Evolutionary conservation across 2,113 vertebrate species (phyloP).

Genomic region (Fulica atra): DNA sequence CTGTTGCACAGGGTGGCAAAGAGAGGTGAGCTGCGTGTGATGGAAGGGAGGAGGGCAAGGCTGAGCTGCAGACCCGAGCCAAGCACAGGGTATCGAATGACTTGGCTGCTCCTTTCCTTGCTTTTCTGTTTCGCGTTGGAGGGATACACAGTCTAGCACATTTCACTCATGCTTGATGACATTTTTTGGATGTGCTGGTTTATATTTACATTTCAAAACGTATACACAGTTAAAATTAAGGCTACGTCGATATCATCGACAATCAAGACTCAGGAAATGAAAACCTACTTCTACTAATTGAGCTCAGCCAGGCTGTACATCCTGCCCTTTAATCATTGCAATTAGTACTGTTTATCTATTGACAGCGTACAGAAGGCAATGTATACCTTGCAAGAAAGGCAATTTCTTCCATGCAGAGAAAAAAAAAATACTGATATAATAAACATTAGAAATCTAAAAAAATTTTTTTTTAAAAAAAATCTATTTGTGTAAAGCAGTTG

Average conservation of each 20-base stretch:
- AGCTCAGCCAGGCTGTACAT: not conserved
- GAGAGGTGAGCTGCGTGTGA: not conserved
- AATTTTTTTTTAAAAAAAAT: not conserved
- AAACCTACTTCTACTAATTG: slow-evolving; percentile 22
- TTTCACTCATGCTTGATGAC: not conserved
- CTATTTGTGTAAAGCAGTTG: not conserved
- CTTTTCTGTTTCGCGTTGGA: not conserved
- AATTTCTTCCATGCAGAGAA: not conserved
- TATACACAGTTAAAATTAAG: slow-evolving; percentile 9
- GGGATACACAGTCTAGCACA: not conserved
- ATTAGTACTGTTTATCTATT: not conserved
- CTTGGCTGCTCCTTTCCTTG: not conserved
- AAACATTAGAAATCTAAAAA: not conserved
- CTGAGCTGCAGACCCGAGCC: not conserved
- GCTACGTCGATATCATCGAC: not conserved
- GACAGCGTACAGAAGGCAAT: not conserved
- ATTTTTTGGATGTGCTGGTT: not conserved
- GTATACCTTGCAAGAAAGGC: not conserved
- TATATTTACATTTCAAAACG: slow-evolving; percentile 25
- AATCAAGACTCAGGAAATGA: slow-evolving; percentile 24
- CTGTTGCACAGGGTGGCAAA: not conserved
- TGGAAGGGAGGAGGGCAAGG: not conserved
- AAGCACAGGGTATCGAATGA: not conserved
- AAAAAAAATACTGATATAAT: not conserved
- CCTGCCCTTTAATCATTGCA: slow-evolving; percentile 3